Evolutionary conservation across 2,888 invertebrate genomes (phyloP).

Genomic region (Thalpophila matura): DNA sequence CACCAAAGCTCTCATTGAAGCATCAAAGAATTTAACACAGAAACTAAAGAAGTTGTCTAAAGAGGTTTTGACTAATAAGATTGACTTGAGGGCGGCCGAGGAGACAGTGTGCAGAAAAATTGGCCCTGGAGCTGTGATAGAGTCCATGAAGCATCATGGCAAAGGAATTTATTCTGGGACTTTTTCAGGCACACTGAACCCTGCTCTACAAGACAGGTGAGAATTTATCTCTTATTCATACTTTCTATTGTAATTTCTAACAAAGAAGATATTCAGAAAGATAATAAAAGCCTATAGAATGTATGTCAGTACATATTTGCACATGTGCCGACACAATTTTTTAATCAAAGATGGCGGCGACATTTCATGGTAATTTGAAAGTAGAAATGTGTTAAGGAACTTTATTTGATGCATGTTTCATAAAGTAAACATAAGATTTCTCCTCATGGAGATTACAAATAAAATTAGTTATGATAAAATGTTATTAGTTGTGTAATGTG

Average conservation of each 20-base stretch:
- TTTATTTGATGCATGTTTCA: conserved; percentile 31
- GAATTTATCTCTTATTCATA: conserved; percentile 38
- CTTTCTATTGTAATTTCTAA: conserved; percentile 18
- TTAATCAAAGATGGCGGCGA: conserved; percentile 40
- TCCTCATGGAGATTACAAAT: conserved; percentile 27
- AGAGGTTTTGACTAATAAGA: conserved; percentile 95
- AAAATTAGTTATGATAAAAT: conserved; percentile 28
- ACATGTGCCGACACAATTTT: conserved; percentile 53
- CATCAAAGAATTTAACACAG: conserved; percentile 97
- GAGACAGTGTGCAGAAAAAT: conserved; percentile 87
- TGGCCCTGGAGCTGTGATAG: conserved; percentile 95
- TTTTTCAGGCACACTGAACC: conserved; percentile 98
- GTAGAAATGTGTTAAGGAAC: conserved; percentile 13
- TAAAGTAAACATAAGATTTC: conserved; percentile 41
- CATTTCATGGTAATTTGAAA: conserved; percentile 38
- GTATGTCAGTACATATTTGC: conserved; percentile 48
- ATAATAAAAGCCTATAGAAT: conserved; percentile 37
- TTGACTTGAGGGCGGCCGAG: conserved; percentile 86
- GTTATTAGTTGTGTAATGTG: conserved; percentile 22
- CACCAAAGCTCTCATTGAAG: conserved; percentile 95
- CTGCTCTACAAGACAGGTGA: conserved; percentile 96
- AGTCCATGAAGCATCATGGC: conserved; percentile 98
- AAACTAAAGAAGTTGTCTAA: conserved; percentile 97
- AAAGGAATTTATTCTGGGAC: conserved; percentile 99
- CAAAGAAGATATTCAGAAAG: conserved; percentile 34